Evolutionary conservation across 2,113 vertebrate genomes (phyloP), one percentile per base, ranked within the genome.

Genomic region (Anguilla rostrata): DNA sequence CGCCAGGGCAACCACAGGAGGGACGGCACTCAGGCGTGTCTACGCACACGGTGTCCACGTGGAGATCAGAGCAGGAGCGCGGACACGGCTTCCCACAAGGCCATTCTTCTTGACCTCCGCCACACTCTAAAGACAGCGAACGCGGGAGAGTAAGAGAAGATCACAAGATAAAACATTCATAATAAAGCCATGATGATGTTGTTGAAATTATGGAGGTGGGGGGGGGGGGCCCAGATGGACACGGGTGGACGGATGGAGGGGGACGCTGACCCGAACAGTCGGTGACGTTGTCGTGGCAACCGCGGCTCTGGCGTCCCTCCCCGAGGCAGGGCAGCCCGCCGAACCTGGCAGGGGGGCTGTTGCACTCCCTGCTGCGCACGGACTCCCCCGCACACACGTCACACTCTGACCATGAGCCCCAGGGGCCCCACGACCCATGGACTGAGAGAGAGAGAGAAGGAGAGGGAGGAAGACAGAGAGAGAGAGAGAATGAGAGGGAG

Each of bases 41-140:
- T 89, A 92, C 40, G 86, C 97, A 98, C 83, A 91, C 88, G 0
- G 92, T 93, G 84, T 96, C 96, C 0, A 90, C 92, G 81, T 96
- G 95, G 90, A 98, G 95, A 89, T 98, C 97, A 1, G 94, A 96
- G 71, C 97, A 98, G 88, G 95, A 95, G 22, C 93, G 96, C 0
- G 97, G 97, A 49, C 96, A 97, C 63, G 93, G 93, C 85, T 94
- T 94, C 71, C 95, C 96, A 80, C 97, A 98, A 11, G 91, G 88
- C 89, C 96, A 95, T 16, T 95, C 89, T 39, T 91, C 89, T 88
- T 95, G 96, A 2, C 94, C 95, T 0, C 95, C 95, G 0, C 84
- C 90, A 11, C 97, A 98, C 26, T 96, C 97, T 98, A 82, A 0
- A 49, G 86, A 82, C 78, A 18, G 18, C 53, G 75, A 88, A 22